Base-by-base conservation (phyloP, 2,113 vertebrate genomes). In the Synodontis membranacea region DNA sequence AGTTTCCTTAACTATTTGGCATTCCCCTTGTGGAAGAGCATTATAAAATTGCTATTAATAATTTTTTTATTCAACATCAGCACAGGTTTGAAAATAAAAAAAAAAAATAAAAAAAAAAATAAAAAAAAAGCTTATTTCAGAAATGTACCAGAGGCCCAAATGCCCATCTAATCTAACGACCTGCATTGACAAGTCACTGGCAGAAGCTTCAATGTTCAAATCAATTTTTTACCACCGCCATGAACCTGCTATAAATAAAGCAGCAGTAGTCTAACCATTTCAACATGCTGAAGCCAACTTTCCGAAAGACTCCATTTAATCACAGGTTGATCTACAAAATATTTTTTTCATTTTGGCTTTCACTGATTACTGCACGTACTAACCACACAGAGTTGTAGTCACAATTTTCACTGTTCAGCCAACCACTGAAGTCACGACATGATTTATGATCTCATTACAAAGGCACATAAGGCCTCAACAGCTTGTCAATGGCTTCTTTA, bases 361-460 rank as follows among this genome's bases (percentile, higher is more conserved):
- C 28, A 48, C 19, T 1, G 25, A 62, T 60, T 39, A 64, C 28
- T 42, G n/a, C 62, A 54, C 17, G 80, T 80, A 8, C 19, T 44
- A 79, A 42, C 56, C 37, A 56, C 17, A 60, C 3, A 46, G 10
- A 66, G 84, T 60, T 56, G 42, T 39, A 80, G 62, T 82, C n/a
- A 44, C 28, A 84, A 58, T 14, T 37, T 37, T 21, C 58, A 86
- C 23, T 80, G 74, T 82, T 54, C 25, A 74, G 50, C 6, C 56
- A 74, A 44, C 28, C 37, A 48, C 64, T 58, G 52, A 70, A 85
- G 52, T 74, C 50, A 14, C 8, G 39, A 82, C 79, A 46, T 79
- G 39, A 70, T 81, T 84, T 34, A 85, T 70, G 46, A 85, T 83
- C 64, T 46, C 39, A 81, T 84, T 82, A 86, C 52, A 80, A 82